Conservation (phyloP, 2,888 invertebrate genomes). For the Synanthedon formicaeformis region DNA sequence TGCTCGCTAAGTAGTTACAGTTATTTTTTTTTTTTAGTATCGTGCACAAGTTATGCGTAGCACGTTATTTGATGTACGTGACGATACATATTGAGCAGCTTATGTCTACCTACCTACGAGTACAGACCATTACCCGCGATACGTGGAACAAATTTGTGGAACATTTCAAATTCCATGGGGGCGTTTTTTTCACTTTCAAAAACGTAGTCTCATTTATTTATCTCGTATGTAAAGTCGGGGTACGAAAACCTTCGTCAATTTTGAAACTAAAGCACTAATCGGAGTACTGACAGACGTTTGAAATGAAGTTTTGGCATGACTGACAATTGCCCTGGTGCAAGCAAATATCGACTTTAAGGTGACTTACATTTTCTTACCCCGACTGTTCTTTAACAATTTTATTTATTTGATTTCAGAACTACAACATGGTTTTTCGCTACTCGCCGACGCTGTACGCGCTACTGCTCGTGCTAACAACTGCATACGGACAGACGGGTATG, state of each 20-base stretch:
- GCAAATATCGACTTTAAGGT: too few species aligned
- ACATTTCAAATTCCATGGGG: neutral
- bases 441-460: slow-evolving; percentile 23
- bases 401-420: slow-evolving; percentile 30
- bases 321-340: too few species aligned
- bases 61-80: slow-evolving; percentile 28
- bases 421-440: slow-evolving; percentile 25
- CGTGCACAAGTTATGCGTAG: slow-evolving; percentile 9
- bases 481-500: slow-evolving; percentile 43
- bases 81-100: slow-evolving; percentile 39
- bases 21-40: too few species aligned
- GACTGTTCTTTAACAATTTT: too few species aligned
- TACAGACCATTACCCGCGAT: slow-evolving; percentile 1
- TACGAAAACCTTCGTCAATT: too few species aligned
- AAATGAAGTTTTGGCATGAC: too few species aligned
- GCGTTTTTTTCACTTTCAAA: neutral
- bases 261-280: too few species aligned
- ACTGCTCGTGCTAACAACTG: slow-evolving; percentile 19
- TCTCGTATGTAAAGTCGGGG: too few species aligned
- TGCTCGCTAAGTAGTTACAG: too few species aligned
- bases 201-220: too few species aligned
- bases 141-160: neutral
- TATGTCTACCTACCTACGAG: slow-evolving; percentile 3
- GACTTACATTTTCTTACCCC: too few species aligned
- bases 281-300: too few species aligned